phyloP scores from a whole-genome alignment of 64 coral and sea anemone species.

The Stylophora pistillata region DNA sequence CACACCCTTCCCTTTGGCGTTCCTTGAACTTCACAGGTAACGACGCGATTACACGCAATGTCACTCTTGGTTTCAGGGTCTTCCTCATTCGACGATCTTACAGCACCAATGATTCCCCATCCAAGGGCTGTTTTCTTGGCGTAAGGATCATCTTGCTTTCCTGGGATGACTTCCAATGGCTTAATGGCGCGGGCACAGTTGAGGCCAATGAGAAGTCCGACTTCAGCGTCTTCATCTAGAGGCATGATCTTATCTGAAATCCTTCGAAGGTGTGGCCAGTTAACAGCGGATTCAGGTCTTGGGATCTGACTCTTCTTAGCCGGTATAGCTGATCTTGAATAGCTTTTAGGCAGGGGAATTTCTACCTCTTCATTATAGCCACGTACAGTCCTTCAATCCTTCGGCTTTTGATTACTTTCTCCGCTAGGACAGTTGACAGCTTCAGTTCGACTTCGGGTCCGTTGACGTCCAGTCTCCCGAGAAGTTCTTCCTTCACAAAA shows the following conservation, averaged over 20 bases:
- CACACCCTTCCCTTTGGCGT: background rate
- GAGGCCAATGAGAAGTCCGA: conserved; percentile 29
- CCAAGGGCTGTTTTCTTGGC: conserved; percentile 23
- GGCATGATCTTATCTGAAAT: conserved; percentile 3
- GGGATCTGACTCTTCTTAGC: conserved; percentile 17
- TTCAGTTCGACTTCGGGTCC: too few relatives aligned
- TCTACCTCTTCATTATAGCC: background rate
- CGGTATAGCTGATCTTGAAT: conserved; percentile 19
- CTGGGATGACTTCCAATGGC: conserved; percentile 48
- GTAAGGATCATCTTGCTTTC: conserved; percentile 52
- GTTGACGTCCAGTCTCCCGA: too few relatives aligned
- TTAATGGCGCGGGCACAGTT: conserved; percentile 51
- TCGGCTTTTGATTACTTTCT: too few relatives aligned
- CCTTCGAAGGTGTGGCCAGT: conserved; percentile 42
- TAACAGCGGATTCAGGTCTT: conserved; percentile 25
- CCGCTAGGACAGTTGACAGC: too few relatives aligned
- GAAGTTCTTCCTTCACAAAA: background rate
- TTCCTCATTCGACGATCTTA: background rate
- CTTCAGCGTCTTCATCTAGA: conserved; percentile 15
- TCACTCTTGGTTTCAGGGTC: background rate
- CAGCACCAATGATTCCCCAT: conserved; percentile 35
- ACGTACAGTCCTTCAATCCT: too few relatives aligned
- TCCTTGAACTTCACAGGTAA: background rate
- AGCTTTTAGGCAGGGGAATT: conserved; percentile 25
- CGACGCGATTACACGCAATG: conserved; percentile 16